Evolutionary conservation across 2,797 vertebrate species (phyloP), one percentile per base, ranked within the genome.

Genomic region (Pteronotus mesoamericanus): DNA sequence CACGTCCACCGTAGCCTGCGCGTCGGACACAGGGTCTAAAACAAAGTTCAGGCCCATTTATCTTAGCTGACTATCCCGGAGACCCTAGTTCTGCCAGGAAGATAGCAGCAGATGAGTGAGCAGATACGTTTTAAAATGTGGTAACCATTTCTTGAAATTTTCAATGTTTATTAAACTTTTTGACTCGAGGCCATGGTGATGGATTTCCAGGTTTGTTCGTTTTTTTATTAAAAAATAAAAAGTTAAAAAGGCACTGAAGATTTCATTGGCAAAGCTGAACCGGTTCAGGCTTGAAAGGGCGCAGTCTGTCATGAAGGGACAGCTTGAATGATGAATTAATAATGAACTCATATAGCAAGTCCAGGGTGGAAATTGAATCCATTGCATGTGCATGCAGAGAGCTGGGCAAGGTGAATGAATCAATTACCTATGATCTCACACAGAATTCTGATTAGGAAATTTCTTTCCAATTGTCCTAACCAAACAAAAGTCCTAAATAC

Each of bases 281-380:
- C 26, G 32, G 61, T 34, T 74, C 75, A 57, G 74, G 11, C n/a
- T 85, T 46, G 46, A 78, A 92, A 39, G 55, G 51, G 5, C 44
- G 37, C 61, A 24, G 72, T 93, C 53, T 85, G 29, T 93, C 64
- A 55, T 32, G 34, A 15, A 77, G 59, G 68, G 82, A 14, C 7
- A 53, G 82, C 71, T 79, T 32, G n/a, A 44, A 72, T 77, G 46
- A 96, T 86, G 91, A 86, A 92, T 96, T 95, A 92, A 64, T 96
- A 89, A 86, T 86, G 68, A 66, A 68, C 44, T 82, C 66, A 78
- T 71, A 51, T 64, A 83, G 57, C 79, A 77, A 72, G 48, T 87
- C 53, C 44, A 84, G 83, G 46, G n/a, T 72, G 46, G 64, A 95
- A 91, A 78, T 34, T 84, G 68, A n/a, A 80, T 34, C 34, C 14